Percentiles rank a stretch among this genome's conserved stretches.
These are phyloP conservation scores for Camponotus floridanus DNA, from an alignment of 1,140 invertebrate genomes.

Conservation along the genomic window DNA sequence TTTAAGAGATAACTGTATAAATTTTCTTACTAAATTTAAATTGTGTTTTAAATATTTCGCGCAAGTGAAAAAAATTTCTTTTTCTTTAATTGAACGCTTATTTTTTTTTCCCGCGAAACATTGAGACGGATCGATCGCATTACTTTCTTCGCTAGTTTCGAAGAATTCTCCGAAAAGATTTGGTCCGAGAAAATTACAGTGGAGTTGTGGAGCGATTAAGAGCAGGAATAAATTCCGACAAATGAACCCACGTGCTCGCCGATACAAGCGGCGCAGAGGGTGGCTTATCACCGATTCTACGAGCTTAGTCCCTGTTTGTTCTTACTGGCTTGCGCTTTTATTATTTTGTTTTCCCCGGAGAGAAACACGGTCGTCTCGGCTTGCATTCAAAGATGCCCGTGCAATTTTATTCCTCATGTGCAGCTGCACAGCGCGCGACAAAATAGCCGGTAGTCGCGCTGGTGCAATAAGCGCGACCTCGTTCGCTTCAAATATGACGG, in stretches of 20 bases:
- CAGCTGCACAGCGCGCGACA: neutral
- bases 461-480: conserved; percentile 25
- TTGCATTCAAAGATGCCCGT: conserved; percentile 39
- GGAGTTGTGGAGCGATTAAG: conserved; percentile 19
- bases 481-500: conserved; percentile 19
- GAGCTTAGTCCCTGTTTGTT: conserved; percentile 6
- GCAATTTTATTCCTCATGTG: conserved; percentile 47
- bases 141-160: neutral
- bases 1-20: no score
- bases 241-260: conserved; percentile 28
- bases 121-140: neutral
- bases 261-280: conserved; percentile 19
- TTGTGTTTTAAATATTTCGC: neutral
- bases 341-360: conserved; percentile 23
- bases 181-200: neutral
- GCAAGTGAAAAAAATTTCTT: neutral
- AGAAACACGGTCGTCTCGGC: conserved; percentile 18
- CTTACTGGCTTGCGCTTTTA: conserved; percentile 14
- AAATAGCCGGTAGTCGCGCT: neutral
- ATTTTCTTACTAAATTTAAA: neutral
- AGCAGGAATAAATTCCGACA: conserved; percentile 39
- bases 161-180: neutral
- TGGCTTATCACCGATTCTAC: conserved; percentile 43
- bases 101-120: neutral
- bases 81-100: conserved; percentile 2